phyloP scores from a whole-genome alignment of 1,140 invertebrate species.

The Homarus americanus region DNA sequence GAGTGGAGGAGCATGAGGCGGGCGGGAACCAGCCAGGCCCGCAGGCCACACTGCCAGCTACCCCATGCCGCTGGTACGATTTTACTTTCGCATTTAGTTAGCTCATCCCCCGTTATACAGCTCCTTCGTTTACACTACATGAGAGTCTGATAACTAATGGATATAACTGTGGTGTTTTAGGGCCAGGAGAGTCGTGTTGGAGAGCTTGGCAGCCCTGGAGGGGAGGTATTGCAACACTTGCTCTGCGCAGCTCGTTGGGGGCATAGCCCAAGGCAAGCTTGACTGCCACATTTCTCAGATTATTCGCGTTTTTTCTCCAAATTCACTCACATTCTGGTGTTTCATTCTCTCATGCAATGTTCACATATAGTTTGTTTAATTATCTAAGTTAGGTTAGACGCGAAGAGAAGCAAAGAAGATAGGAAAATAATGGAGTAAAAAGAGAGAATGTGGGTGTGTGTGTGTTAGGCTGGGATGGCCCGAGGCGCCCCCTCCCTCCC shows the following conservation, averaged over 20 bases:
- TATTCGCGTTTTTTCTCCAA: conserved; percentile 39
- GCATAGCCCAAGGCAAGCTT: conserved; percentile 36
- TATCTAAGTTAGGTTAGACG: background rate
- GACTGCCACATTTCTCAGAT: conserved; percentile 55
- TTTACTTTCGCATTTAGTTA: background rate
- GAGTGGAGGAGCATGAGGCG: background rate
- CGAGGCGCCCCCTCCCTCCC: conserved; percentile 48
- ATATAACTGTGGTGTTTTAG: background rate
- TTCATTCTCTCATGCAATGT: conserved; percentile 4
- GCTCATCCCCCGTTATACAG: background rate
- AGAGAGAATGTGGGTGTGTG: conserved; percentile 39
- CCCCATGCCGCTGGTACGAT: background rate
- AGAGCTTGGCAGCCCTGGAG: background rate
- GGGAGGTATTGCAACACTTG: conserved; percentile 52
- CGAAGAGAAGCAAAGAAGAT: background rate
- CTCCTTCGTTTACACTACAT: background rate
- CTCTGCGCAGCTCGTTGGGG: conserved; percentile 64
- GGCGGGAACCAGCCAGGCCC: conserved; percentile 12
- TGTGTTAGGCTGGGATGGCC: conserved; percentile 58
- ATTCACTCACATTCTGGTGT: too few relatives aligned
- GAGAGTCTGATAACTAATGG: background rate
- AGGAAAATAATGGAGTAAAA: conserved; percentile 9
- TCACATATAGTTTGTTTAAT: background rate
- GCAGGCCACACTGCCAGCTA: background rate
- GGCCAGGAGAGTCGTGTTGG: background rate